Conservation (phyloP, 2,888 invertebrate genomes). For the Prosopocoilus inquinatus region DNA sequence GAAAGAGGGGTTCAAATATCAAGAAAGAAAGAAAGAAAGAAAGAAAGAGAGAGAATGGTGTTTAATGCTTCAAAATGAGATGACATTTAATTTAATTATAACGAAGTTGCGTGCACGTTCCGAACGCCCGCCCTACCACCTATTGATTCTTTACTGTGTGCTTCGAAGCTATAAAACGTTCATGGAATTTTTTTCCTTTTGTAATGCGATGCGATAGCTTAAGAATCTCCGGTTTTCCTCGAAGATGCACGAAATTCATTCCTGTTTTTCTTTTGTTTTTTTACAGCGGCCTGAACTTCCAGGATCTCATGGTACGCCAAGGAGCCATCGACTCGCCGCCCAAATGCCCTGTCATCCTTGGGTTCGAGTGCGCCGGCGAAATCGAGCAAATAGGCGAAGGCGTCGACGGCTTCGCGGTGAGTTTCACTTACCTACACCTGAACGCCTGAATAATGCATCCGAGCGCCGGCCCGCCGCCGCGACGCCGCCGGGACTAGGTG, state of each 20-base stretch:
- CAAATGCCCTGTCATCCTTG: conserved; percentile 87
- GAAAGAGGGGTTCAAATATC: no score
- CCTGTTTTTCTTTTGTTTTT: conserved; percentile 36
- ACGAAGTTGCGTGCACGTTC: no score
- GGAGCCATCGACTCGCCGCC: conserved; percentile 84
- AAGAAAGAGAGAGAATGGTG: no score
- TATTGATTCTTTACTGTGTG: no score
- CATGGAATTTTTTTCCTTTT: neutral
- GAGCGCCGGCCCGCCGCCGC: no score
- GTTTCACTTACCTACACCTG: conserved; percentile 22
- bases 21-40: no score
- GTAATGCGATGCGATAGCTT: neutral
- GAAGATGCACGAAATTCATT: neutral
- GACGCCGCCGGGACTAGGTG: no score
- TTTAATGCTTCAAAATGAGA: no score
- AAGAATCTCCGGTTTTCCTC: neutral
- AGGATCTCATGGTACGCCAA: conserved; percentile 85
- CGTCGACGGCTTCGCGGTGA: conserved; percentile 75
- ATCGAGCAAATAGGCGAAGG: conserved; percentile 76
- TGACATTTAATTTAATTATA: no score
- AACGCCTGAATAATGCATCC: no score
- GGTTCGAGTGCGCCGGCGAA: conserved; percentile 85
- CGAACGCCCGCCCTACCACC: no score
- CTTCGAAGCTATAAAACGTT: neutral
- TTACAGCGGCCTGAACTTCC: conserved; percentile 85